Percentiles rank a stretch among this genome's conserved stretches.
phyloP scores from a whole-genome alignment of 2,888 invertebrate species.

The Perizoma affinitatum region DNA sequence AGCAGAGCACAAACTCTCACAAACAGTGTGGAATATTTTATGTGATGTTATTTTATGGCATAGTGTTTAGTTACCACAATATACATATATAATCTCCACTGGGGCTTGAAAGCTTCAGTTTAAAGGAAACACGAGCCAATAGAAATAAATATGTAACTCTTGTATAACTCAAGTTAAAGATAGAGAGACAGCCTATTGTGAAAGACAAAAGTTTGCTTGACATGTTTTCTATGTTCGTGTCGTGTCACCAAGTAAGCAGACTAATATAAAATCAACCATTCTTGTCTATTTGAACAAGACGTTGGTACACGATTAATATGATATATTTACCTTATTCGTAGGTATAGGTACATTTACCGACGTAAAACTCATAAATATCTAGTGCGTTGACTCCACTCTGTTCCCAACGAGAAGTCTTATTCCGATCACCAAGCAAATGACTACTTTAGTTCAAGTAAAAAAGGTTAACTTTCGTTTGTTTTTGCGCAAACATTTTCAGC shows the following conservation, averaged over 20 bases:
- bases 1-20: not conserved
- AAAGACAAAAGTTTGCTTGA: no score
- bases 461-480: conserved; percentile 3
- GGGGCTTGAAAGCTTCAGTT: conserved; percentile 3
- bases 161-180: no score
- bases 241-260: no score
- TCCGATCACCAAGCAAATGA: not conserved
- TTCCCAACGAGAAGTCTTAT: conserved; percentile 9
- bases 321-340: not conserved
- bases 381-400: conserved; percentile 19
- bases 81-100: conserved; percentile 2
- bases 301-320: not conserved
- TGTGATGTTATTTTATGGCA: not conserved
- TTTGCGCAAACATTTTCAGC: conserved; percentile 1
- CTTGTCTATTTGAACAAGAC: no score
- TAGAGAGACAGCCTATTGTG: no score
- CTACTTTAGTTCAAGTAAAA: not conserved
- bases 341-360: not conserved
- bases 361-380: no score
- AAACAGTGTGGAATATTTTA: not conserved
- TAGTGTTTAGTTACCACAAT: not conserved
- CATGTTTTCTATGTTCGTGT: no score
- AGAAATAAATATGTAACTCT: not conserved
- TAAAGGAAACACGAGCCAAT: not conserved
- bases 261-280: no score